Base-by-base conservation (phyloP, 1,140 invertebrate species). In the Sarcophaga bullata region DNA sequence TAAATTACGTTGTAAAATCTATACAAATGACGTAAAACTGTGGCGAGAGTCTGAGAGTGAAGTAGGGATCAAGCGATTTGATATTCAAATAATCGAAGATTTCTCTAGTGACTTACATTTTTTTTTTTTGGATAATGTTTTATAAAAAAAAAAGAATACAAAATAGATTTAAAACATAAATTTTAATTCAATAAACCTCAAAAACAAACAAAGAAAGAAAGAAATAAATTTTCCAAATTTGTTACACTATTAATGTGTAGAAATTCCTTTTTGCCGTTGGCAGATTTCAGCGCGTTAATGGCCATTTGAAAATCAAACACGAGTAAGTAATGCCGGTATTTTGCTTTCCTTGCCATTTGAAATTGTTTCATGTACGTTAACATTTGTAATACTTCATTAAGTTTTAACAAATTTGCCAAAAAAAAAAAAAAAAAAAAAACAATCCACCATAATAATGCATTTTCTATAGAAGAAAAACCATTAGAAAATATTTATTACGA, bases 351-450 rank as follows among this genome's bases (percentile, higher is more conserved):
- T 37, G 25, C 25, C 25, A 37, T 37, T 13, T 58, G 54, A 58
- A 58, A 68, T 68, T 9, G n/a, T 68, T 68, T 68, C 62, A 17
- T n/a, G 62, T 68, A 19, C 8, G 17, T 68, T 68, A 17, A 68
- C 62, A 68, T 68, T 68, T 68, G 62, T 68, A 17, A 68, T 19
- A n/a, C 62, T 68, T 68, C 62, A 68, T 68, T 68, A 68, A 68
- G n/a, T 68, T 68, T 68, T 17, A 68, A 25, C 8, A 68, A 68
- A 17, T 68, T 68, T 68, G 17, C 62, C 62, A 68, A 25, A 25
- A 68, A n/a, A n/a, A n/a, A n/a, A n/a, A n/a, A n/a, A n/a, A n/a
- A n/a, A n/a, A n/a, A n/a, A n/a, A n/a, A n/a, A n/a, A n/a, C n/a
- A n/a, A 25, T 68, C 62, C 62, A 9, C n/a, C 62, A 17, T 7